These are phyloP conservation scores for Caenorhabditis briggsae DNA, from an alignment of 1,140 invertebrate genomes.

Conservation along the genomic window DNA sequence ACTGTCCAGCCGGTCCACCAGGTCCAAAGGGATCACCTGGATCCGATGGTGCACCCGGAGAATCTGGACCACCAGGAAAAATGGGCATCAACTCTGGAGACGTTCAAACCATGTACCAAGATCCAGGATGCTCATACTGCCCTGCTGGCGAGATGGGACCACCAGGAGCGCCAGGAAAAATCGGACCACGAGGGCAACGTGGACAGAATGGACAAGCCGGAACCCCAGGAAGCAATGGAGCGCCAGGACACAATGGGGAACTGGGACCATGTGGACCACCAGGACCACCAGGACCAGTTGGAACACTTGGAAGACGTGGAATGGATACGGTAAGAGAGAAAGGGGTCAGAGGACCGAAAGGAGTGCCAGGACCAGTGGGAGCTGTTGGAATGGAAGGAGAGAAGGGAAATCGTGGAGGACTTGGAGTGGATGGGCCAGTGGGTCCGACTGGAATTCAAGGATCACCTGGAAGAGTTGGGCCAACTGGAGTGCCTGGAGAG, in stretches of 20 bases:
- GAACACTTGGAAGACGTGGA: conserved; percentile 55
- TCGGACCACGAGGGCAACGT: conserved; percentile 4
- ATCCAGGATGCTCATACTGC: conserved; percentile 56
- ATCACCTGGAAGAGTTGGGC: conserved; percentile 17
- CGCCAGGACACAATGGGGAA: conserved; percentile 53
- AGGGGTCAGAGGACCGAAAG: conserved; percentile 52
- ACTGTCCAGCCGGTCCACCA: conserved; percentile 58
- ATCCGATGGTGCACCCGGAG: conserved; percentile 20
- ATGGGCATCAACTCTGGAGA: conserved; percentile 15
- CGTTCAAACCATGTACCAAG: conserved; percentile 31
- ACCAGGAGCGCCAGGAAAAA: conserved; percentile 46
- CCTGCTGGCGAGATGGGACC: conserved; percentile 58
- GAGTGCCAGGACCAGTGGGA: conserved; percentile 26
- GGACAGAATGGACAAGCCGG: neutral
- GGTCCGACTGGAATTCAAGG: conserved; percentile 33
- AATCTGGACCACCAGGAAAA: conserved; percentile 54
- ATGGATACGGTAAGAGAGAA: conserved; percentile 20
- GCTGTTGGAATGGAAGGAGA: conserved; percentile 25
- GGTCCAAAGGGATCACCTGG: conserved; percentile 52
- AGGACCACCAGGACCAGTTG: conserved; percentile 53
- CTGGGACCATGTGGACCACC: conserved; percentile 24
- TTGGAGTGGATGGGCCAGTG: conserved; percentile 37
- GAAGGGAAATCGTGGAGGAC: conserved; percentile 3
- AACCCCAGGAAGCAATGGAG: conserved; percentile 34
- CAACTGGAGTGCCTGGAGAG: conserved; percentile 30